Evolutionary conservation across 2,797 vertebrate species (phyloP).

Genomic region (Myoxocephalus aenaeus): DNA sequence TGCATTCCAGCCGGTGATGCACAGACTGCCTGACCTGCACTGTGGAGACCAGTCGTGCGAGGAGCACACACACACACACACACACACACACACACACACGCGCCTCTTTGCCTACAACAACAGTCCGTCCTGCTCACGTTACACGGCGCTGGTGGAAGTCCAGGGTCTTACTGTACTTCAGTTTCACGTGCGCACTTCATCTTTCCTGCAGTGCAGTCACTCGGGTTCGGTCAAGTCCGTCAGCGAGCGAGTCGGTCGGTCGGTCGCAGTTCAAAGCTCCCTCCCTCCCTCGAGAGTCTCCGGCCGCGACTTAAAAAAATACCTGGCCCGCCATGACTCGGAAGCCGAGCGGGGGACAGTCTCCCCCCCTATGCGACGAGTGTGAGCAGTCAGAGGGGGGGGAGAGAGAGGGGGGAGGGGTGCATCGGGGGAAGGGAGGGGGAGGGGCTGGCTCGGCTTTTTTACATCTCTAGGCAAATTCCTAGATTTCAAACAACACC

Average conservation of each 20-base stretch:
- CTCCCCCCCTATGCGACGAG: slow-evolving; percentile 61
- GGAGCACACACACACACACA: slow-evolving; percentile 24
- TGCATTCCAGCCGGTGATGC: slow-evolving; percentile 71
- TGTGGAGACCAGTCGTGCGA: slow-evolving; percentile 68
- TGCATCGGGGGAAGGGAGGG: slow-evolving; percentile 67
- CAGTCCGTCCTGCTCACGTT: slow-evolving; percentile 66
- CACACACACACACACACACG: background rate
- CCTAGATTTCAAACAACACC: slow-evolving; percentile 51
- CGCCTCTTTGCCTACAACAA: slow-evolving; percentile 57
- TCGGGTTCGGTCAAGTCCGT: slow-evolving; percentile 25
- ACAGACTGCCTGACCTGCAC: slow-evolving; percentile 65
- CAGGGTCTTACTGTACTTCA: slow-evolving; percentile 57
- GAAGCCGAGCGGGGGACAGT: slow-evolving; percentile 41
- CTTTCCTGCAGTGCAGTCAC: slow-evolving; percentile 28
- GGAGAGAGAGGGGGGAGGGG: slow-evolving; percentile 46
- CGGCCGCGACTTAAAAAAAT: slow-evolving; percentile 67
- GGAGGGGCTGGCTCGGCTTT: slow-evolving; percentile 53
- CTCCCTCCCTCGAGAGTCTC: slow-evolving; percentile 28
- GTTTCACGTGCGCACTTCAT: slow-evolving; percentile 53
- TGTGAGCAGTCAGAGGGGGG: slow-evolving; percentile 53
- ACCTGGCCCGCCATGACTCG: slow-evolving; percentile 62
- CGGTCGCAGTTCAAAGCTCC: slow-evolving; percentile 48
- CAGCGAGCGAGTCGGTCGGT: slow-evolving; percentile 37
- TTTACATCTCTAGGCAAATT: slow-evolving; percentile 58
- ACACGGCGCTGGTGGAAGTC: slow-evolving; percentile 59